A percentile compares a stretch with the other conserved stretches of the same genome.
These are phyloP conservation scores for Spatula versicolor DNA, from an alignment of 2,797 vertebrate species.

Conservation along the genomic window DNA sequence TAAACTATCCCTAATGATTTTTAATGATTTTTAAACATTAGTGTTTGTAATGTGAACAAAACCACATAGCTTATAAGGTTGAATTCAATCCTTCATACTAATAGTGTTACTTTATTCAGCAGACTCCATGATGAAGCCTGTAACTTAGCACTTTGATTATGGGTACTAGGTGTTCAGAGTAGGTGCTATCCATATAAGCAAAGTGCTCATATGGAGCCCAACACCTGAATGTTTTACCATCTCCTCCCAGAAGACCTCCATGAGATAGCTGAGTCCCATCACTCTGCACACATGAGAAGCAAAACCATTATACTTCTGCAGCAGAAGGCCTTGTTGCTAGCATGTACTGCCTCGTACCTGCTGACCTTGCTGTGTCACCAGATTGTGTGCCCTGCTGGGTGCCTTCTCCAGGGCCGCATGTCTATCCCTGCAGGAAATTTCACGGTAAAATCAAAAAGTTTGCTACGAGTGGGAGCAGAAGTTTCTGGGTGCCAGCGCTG, in stretches of 20 bases:
- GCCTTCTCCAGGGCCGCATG: background rate
- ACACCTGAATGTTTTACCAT: background rate
- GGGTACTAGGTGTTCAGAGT: background rate
- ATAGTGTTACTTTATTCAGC: background rate
- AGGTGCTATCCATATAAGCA: background rate
- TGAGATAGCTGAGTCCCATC: background rate
- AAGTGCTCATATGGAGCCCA: background rate
- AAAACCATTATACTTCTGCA: background rate
- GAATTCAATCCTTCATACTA: background rate
- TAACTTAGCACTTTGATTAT: background rate
- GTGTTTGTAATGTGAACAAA: background rate
- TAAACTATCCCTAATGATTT: background rate
- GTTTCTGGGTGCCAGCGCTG: background rate
- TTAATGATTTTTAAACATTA: background rate
- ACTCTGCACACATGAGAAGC: background rate
- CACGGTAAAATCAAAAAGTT: background rate
- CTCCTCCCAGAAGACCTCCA: background rate
- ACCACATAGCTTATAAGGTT: background rate
- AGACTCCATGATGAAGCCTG: background rate
- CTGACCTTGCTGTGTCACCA: background rate
- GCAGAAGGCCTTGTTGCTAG: background rate
- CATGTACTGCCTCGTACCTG: background rate
- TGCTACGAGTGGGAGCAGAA: background rate
- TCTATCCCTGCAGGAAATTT: background rate
- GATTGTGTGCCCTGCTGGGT: background rate